Percentiles rank a stretch among this genome's conserved stretches.
Evolutionary conservation across 2,888 invertebrate genomes (phyloP).

Genomic region (Xanthorhoe spadicearia): DNA sequence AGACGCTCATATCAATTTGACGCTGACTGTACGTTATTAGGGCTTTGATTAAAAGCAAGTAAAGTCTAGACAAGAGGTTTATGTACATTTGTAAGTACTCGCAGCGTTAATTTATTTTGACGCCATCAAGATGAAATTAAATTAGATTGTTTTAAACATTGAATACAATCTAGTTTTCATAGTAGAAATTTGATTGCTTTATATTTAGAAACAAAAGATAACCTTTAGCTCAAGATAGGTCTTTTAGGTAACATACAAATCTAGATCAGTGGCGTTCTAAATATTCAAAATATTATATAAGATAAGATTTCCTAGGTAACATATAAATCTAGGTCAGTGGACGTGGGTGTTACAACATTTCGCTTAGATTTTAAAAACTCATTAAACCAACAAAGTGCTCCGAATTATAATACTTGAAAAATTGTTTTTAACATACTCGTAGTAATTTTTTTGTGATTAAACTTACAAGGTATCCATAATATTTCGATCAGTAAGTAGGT

Average conservation of each 20-base stretch:
- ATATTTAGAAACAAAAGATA: not conserved
- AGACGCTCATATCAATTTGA: too few species aligned
- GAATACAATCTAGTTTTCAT: not conserved
- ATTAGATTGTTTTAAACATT: not conserved
- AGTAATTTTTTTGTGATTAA: not conserved
- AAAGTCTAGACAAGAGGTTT: not conserved
- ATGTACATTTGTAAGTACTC: not conserved
- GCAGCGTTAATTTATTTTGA: not conserved
- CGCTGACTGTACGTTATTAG: not conserved
- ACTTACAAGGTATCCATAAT: not conserved
- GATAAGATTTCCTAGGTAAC: too few species aligned
- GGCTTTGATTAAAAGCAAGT: constrained; percentile 2
- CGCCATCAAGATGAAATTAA: not conserved
- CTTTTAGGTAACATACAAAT: too few species aligned
- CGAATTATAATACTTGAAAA: not conserved
- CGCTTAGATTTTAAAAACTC: not conserved
- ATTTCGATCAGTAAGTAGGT: not conserved
- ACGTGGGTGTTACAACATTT: not conserved
- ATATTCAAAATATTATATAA: too few species aligned
- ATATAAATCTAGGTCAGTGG: not conserved
- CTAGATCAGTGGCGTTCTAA: too few species aligned
- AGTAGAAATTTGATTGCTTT: not conserved
- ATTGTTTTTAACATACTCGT: not conserved
- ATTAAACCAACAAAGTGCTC: not conserved
- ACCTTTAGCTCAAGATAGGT: not conserved